Base-by-base conservation (phyloP, 2,797 vertebrate species). In the Erethizon dorsatum region DNA sequence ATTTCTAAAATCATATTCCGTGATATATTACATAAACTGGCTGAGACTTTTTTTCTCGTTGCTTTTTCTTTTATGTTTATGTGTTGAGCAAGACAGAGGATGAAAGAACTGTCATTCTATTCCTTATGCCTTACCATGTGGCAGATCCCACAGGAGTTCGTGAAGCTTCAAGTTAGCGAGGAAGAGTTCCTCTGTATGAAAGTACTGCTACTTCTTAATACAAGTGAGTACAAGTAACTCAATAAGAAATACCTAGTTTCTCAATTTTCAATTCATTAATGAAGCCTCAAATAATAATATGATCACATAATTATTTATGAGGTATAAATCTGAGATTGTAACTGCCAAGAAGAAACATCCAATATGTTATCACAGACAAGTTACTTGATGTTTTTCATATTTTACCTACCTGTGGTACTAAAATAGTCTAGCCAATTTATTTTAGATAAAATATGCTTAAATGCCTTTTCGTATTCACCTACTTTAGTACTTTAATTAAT, bases 181-280 rank as follows among this genome's bases (percentile, higher is more conserved):
- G 99, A 99, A 97, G 99, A 99, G 97, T 99, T 99, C 96, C 99
- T 99, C 18, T 99, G 99, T 98, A 99, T 99, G 99, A 99, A 99
- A 98, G 99, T 99, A 82, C 98, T 99, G 95, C 98, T 99, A 77
- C 99, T 99, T 61, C 99, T 99, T 89, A 99, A 99, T 98, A 99
- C 99, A 98, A 99, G 99, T 99, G 73, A 41, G 77, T 65, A 85
- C 31, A 59, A 86, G 45, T 54, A 83, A 80, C 24, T 22, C 73
- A 71, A 92, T 45, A 50, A 50, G 24, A 86, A 28, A 84, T 22
- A 47, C 41, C 79, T 88, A 71, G 11, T 79, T 65, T 52, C 11
- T 92, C 26, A 65, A n/a, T 24, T 79, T 92, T 67, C 59, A 87
- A 15, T 56, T 73, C 20, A 88, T 75, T 90, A 73, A 31, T 24